Evolutionary conservation across 2,888 invertebrate species (phyloP).

Genomic region (Synanthedon tipuliformis): DNA sequence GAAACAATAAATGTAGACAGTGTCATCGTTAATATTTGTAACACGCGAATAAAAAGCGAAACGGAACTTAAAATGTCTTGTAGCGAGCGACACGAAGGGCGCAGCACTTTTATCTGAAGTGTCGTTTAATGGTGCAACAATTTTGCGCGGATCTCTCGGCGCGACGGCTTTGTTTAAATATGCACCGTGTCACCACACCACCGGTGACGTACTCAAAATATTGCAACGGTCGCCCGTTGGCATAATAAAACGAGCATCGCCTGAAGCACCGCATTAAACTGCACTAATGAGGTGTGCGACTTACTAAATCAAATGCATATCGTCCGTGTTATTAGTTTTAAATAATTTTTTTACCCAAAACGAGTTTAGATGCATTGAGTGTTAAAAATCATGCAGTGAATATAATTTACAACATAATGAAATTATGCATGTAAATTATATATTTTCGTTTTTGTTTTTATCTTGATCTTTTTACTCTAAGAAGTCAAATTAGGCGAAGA

Average conservation of each 20-base stretch:
- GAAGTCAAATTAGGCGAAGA: too few species aligned
- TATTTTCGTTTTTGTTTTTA: too few species aligned
- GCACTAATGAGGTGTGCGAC: slow-evolving; percentile 30
- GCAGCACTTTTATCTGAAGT: slow-evolving; percentile 27
- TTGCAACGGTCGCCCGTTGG: slow-evolving; percentile 55
- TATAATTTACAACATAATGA: too few species aligned
- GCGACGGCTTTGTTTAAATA: slow-evolving; percentile 29
- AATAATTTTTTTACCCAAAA: too few species aligned
- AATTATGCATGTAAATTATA: too few species aligned
- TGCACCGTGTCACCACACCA: slow-evolving; percentile 14
- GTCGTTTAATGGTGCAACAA: slow-evolving; percentile 43
- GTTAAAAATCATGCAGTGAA: too few species aligned
- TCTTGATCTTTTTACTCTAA: too few species aligned
- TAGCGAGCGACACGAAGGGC: slow-evolving; percentile 6
- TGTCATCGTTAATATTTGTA: background rate
- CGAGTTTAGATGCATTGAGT: too few species aligned
- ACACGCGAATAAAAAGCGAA: slow-evolving; percentile 1
- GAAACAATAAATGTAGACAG: background rate
- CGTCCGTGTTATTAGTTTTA: slow-evolving; percentile 5
- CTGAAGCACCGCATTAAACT: slow-evolving; percentile 8
- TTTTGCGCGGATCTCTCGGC: slow-evolving; percentile 32
- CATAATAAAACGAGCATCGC: slow-evolving; percentile 38
- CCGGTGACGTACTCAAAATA: slow-evolving; percentile 59
- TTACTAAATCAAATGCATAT: slow-evolving; percentile 25
- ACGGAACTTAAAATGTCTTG: slow-evolving; percentile 7